Evolutionary conservation across 2,113 vertebrate genomes (phyloP).

Genomic region (Dasyprocta punctata): DNA sequence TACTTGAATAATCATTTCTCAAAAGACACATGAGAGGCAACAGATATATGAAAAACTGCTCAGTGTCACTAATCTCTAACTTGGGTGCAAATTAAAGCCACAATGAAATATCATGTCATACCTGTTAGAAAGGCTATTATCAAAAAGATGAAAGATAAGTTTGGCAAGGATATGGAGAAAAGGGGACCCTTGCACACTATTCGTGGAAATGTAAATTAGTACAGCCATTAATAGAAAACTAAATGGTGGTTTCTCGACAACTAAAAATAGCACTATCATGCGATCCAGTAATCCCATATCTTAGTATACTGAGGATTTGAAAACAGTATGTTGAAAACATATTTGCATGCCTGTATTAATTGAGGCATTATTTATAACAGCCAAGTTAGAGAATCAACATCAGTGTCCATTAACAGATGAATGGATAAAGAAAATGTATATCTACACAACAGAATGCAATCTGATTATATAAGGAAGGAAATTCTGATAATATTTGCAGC

Average conservation of each 20-base stretch:
- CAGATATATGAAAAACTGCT: not conserved
- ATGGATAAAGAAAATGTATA: not conserved
- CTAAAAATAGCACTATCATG: not conserved
- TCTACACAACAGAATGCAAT: not conserved
- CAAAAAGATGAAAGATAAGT: not conserved
- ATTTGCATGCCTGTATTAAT: rapidly evolving
- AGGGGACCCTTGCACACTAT: not conserved
- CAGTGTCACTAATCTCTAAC: not conserved
- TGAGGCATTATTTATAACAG: not conserved
- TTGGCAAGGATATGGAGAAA: not conserved
- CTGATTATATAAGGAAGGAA: not conserved
- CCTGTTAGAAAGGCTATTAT: not conserved
- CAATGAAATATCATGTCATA: not conserved
- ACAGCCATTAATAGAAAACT: not conserved
- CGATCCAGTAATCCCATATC: not conserved
- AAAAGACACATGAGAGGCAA: not conserved
- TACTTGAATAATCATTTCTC: not conserved
- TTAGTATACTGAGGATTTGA: not conserved
- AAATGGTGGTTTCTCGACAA: no score
- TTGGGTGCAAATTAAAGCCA: not conserved
- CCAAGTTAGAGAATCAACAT: not conserved
- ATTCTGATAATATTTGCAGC: not conserved
- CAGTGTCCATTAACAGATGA: not conserved
- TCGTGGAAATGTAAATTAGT: not conserved
- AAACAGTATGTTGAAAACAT: not conserved